Evolutionary conservation across 2,113 vertebrate species (phyloP).

Genomic region (Indri indri): DNA sequence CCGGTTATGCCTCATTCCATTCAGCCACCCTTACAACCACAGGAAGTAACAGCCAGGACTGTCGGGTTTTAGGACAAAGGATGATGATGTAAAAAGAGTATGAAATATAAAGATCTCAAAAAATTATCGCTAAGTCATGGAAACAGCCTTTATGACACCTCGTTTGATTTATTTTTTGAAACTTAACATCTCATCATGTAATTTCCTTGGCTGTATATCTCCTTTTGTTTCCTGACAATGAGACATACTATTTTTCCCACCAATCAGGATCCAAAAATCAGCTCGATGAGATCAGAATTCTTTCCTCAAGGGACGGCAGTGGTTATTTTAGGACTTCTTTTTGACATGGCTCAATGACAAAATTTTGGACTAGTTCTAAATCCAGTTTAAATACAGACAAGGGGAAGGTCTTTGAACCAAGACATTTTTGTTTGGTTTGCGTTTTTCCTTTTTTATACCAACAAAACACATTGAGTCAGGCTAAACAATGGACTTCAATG

Average conservation of each 20-base stretch:
- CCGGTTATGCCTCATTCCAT: slow-evolving; percentile 56
- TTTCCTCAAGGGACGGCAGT: not conserved
- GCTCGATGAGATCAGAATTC: not conserved
- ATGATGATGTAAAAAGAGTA: not conserved
- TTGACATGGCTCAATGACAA: not conserved
- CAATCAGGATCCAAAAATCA: not conserved
- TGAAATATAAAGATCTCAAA: not conserved
- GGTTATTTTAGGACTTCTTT: not conserved
- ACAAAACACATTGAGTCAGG: not conserved
- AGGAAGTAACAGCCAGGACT: slow-evolving; percentile 44
- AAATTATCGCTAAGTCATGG: not conserved
- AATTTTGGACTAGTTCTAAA: not conserved
- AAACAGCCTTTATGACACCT: not conserved
- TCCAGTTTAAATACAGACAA: not conserved
- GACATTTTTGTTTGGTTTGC: not conserved
- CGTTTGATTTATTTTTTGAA: not conserved
- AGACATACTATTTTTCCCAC: not conserved
- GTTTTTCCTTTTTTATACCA: not conserved
- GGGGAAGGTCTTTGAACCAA: not conserved
- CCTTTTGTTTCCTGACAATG: not conserved
- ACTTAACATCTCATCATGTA: not conserved
- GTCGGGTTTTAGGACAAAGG: slow-evolving; percentile 61
- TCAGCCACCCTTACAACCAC: not conserved
- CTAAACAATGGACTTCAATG: not conserved
- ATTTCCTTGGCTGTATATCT: not conserved